These are phyloP conservation scores for Zaprionus vittiger DNA, from an alignment of 1,140 invertebrate genomes.

Conservation along the genomic window DNA sequence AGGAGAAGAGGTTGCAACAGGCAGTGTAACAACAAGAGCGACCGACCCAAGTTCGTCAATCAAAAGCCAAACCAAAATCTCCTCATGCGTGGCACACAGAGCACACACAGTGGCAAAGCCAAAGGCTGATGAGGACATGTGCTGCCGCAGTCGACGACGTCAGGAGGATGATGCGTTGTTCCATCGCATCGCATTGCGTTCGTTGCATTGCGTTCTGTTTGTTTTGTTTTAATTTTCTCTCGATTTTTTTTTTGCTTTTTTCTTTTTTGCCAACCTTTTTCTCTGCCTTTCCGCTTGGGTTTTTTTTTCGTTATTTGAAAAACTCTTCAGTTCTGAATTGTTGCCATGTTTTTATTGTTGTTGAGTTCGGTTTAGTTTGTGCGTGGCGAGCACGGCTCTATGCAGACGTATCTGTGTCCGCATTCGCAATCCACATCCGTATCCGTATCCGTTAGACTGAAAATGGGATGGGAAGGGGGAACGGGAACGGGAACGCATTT, in stretches of 20 bases:
- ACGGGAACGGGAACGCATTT: slow-evolving; percentile 46
- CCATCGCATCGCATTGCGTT: slow-evolving; percentile 27
- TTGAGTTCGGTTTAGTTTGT: slow-evolving; percentile 82
- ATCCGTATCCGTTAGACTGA: slow-evolving; percentile 56
- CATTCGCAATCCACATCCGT: slow-evolving; percentile 14
- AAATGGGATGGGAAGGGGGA: slow-evolving; percentile 21
- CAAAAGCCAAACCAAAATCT: slow-evolving; percentile 82
- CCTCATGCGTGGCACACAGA: slow-evolving; percentile 72
- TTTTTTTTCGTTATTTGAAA: slow-evolving; percentile 82
- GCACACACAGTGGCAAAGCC: slow-evolving; percentile 48
- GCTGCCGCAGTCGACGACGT: slow-evolving; percentile 37
- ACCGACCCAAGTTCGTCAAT: slow-evolving; percentile 75
- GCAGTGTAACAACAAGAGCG: background rate
- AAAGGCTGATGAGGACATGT: slow-evolving; percentile 63
- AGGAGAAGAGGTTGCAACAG: no score
- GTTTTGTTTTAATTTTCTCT: slow-evolving; percentile 84
- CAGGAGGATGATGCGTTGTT: slow-evolving; percentile 48
- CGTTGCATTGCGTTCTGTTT: slow-evolving; percentile 53
- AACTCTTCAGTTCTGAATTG: slow-evolving; percentile 84
- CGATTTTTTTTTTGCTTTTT: slow-evolving; percentile 58
- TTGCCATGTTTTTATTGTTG: slow-evolving; percentile 83
- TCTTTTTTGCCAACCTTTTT: slow-evolving; percentile 53
- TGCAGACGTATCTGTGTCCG: slow-evolving; percentile 45
- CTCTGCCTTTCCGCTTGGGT: slow-evolving; percentile 21
- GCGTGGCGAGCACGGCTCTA: slow-evolving; percentile 58